Conservation (phyloP, 1,140 invertebrate genomes). For the Cyphomyrmex costatus region DNA sequence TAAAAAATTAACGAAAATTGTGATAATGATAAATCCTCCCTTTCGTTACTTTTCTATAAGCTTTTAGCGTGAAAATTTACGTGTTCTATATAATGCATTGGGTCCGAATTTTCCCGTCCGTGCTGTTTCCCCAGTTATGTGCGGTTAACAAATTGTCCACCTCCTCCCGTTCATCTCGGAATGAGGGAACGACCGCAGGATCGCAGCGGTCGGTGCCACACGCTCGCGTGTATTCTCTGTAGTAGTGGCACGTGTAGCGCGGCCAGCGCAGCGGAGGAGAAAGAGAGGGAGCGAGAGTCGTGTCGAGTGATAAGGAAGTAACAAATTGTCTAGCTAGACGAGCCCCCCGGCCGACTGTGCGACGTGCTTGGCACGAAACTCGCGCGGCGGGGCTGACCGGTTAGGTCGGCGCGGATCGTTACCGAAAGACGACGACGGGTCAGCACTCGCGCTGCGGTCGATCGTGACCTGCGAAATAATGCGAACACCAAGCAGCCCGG, state of each 20-base stretch:
- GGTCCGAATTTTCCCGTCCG: not conserved
- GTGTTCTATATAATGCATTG: not conserved
- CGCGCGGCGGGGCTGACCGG: slow-evolving; percentile 42
- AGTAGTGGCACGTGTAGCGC: slow-evolving; percentile 52
- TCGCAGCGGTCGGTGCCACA: not conserved
- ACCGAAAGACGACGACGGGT: slow-evolving; percentile 42
- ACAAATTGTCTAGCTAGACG: slow-evolving; percentile 84
- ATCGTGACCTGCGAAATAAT: slow-evolving; percentile 53
- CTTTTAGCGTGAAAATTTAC: not conserved
- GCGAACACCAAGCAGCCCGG: slow-evolving; percentile 29
- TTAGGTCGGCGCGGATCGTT: slow-evolving; percentile 26
- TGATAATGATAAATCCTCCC: not conserved
- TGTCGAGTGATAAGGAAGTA: slow-evolving; percentile 83
- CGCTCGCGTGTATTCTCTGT: slow-evolving; percentile 14
- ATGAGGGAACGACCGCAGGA: slow-evolving; percentile 12
- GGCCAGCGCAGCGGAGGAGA: not conserved
- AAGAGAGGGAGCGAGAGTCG: slow-evolving; percentile 63
- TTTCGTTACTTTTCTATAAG: not conserved
- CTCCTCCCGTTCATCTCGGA: not conserved
- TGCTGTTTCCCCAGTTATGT: not conserved
- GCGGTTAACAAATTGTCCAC: slow-evolving; percentile 6
- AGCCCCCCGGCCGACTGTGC: slow-evolving; percentile 66
- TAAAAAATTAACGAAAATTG: not conserved
- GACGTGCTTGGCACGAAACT: slow-evolving; percentile 57
- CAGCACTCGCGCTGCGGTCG: slow-evolving; percentile 37